Conservation (phyloP, 2,888 invertebrate genomes). For the Eudasyphora cyanicolor region DNA sequence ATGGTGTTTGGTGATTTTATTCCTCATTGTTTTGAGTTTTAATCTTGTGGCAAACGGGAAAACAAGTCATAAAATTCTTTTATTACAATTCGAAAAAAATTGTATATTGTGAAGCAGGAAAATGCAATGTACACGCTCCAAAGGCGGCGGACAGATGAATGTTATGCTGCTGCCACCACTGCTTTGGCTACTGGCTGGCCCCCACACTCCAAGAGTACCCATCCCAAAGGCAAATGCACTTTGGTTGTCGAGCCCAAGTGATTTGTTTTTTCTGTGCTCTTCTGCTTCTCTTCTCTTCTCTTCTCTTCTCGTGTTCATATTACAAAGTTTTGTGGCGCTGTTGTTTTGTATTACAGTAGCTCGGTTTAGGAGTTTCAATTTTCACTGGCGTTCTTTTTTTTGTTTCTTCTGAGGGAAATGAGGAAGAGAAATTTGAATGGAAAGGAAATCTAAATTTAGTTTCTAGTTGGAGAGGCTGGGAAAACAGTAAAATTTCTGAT, state of each 20-base stretch:
- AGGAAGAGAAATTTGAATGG: not conserved
- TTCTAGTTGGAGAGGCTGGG: too few species aligned
- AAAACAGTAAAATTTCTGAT: too few species aligned
- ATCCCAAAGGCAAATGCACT: constrained; percentile 12
- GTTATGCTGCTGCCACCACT: too few species aligned
- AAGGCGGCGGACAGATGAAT: too few species aligned
- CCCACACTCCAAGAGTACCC: not conserved
- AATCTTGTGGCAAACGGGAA: constrained; percentile 30
- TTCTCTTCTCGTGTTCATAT: constrained; percentile 8
- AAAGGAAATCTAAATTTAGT: too few species aligned
- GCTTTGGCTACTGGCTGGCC: not conserved
- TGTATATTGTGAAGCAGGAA: constrained; percentile 3
- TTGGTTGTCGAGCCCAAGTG: not conserved
- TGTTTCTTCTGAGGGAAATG: not conserved
- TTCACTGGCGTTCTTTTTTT: not conserved
- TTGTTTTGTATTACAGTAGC: constrained; percentile 18
- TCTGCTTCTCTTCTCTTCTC: constrained; percentile 20
- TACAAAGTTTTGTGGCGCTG: constrained; percentile 53
- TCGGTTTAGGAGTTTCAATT: not conserved
- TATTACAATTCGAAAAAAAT: constrained; percentile 14
- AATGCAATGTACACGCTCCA: not conserved
- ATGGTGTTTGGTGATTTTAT: constrained; percentile 9
- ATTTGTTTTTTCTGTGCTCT: too few species aligned
- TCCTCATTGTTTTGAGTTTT: constrained; percentile 27
- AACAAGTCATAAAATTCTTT: constrained; percentile 31